Percentiles rank a stretch among this genome's conserved stretches.
Evolutionary conservation across 1,140 invertebrate genomes (phyloP).

Genomic region (Oreohelix idahoensis): DNA sequence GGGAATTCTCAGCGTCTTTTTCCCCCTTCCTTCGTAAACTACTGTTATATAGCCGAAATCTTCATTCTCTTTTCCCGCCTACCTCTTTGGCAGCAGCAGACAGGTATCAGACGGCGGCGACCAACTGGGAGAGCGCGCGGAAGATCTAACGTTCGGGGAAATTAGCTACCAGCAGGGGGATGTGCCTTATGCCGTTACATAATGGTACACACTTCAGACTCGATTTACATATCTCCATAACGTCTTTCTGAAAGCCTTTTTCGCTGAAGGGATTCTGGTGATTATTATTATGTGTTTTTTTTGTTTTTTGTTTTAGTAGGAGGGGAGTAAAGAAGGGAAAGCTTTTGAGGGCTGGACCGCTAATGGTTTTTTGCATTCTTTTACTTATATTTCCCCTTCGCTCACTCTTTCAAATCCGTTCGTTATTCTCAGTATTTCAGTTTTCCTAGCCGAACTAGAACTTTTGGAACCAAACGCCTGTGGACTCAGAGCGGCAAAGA

Average conservation of each 20-base stretch:
- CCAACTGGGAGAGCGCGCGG: neutral
- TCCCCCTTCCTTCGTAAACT: neutral
- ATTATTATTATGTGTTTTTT: neutral
- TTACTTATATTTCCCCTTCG: too few species aligned
- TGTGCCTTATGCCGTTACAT: neutral
- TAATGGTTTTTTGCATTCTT: too few species aligned
- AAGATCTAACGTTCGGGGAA: neutral
- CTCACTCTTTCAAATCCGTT: too few species aligned
- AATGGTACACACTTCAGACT: constrained; percentile 4
- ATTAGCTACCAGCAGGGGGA: neutral
- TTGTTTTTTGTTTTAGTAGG: too few species aligned
- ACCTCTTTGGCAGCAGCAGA: neutral
- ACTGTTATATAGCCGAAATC: neutral
- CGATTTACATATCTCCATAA: neutral
- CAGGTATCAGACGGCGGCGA: neutral
- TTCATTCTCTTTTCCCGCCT: neutral
- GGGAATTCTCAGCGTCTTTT: neutral
- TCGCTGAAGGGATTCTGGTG: neutral
- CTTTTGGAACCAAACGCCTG: too few species aligned
- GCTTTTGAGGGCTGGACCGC: too few species aligned
- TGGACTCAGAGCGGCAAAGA: too few species aligned
- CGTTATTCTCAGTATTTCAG: too few species aligned
- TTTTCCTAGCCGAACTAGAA: too few species aligned
- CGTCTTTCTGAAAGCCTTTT: neutral
- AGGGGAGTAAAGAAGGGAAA: too few species aligned